Evolutionary conservation across 2,113 vertebrate species (phyloP), one percentile per base, ranked within the genome.

Genomic region (Sorex fumeus): DNA sequence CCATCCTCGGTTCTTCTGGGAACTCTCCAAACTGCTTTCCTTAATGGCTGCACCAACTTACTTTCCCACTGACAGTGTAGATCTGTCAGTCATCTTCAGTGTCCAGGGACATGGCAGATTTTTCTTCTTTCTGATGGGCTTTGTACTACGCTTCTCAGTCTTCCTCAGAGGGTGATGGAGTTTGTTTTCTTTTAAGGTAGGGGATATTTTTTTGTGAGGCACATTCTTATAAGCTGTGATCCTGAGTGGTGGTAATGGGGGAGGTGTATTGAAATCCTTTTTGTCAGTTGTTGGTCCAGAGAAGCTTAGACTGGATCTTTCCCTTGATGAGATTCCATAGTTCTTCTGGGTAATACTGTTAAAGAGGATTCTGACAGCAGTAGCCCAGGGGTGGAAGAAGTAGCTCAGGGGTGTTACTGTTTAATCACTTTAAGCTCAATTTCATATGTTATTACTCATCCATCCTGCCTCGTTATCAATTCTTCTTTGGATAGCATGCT

Each of bases 371-470:
- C 40, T 80, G 80, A 66, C 32, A 80, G 67, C 60, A 12, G 43
- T 34, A 19, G 43, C 57, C 21, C 57, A 60, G 57, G 19, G 57
- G 57, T 60, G 50, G 32, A 69, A 79, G 80, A 43, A 32, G 34
- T 27, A 70, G 75, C 93, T 93, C 57, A 93, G 36, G 28, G 64
- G 36, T 71, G n/a, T 93, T 78, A 8, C 91, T 86, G 7, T 70
- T 50, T 89, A 69, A 87, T 94, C 69, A 90, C 76, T 88, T 91
- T 79, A 60, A 87, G 81, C 15, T 53, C 78, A 60, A 13, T 70
- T 93, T 85, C 21, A 0, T 28, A 83, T 75, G 66, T 87, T 70
- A 43, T 81, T 60, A 53, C 4, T 32, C 43, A 74, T 36, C 80
- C 23, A 50, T 19, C 36, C 28, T 3, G 10, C 9, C 78, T 71